A percentile compares a stretch with the other conserved stretches of the same genome.
These are phyloP conservation scores for Drosophila pallidifrons DNA, from an alignment of 1,140 invertebrate genomes.

Conservation along the genomic window DNA sequence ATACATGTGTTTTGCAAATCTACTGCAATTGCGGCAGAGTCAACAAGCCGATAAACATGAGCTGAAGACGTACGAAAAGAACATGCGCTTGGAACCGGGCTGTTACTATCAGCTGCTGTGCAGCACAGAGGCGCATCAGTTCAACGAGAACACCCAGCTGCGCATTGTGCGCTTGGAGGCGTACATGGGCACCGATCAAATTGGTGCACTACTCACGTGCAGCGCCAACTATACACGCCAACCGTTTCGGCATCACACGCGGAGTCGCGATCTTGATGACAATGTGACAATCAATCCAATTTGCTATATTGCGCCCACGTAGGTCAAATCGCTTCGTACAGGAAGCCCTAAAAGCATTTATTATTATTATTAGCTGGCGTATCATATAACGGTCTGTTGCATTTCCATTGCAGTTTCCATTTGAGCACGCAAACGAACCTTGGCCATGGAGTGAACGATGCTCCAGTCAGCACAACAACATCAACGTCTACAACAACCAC, in stretches of 20 bases:
- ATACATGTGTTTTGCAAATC: constrained; percentile 58
- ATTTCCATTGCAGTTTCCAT: constrained; percentile 76
- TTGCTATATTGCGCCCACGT: constrained; percentile 84
- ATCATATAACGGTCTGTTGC: constrained; percentile 57
- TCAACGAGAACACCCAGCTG: constrained; percentile 81
- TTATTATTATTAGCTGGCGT: constrained; percentile 3
- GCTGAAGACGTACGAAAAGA: constrained; percentile 58
- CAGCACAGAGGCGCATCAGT: constrained; percentile 75
- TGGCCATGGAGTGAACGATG: constrained; percentile 50
- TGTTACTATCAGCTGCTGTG: constrained; percentile 76
- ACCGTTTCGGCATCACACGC: constrained; percentile 77
- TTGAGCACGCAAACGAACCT: constrained; percentile 79
- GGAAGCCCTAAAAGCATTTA: constrained; percentile 48
- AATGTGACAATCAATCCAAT: constrained; percentile 78
- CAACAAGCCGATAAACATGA: constrained; percentile 20
- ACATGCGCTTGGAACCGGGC: constrained; percentile 74
- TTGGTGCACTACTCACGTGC: constrained; percentile 67
- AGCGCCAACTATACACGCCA: constrained; percentile 62
- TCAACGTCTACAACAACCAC: background rate
- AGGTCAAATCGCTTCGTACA: constrained; percentile 68
- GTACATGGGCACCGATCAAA: constrained; percentile 77
- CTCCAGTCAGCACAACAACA: constrained; percentile 16
- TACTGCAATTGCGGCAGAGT: constrained; percentile 57
- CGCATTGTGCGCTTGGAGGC: constrained; percentile 74
- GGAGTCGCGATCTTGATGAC: constrained; percentile 78